Conservation (phyloP, 2,797 vertebrate genomes). For the Lophius americanus region DNA sequence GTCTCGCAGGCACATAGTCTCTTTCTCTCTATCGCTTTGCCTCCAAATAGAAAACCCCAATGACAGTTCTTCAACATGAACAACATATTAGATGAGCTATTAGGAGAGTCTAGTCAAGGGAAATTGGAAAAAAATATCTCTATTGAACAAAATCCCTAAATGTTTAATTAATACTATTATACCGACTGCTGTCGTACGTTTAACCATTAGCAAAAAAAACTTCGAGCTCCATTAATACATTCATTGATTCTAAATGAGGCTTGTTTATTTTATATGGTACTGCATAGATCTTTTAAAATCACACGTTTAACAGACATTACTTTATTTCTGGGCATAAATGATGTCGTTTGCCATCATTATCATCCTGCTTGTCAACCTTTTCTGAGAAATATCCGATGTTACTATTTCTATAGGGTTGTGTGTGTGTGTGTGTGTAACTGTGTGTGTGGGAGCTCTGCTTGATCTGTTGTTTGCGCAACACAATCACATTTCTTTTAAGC, state of each 20-base stretch:
- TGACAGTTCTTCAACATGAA: background rate
- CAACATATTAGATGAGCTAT: too few species aligned
- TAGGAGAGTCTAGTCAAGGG: too few species aligned
- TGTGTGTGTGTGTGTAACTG: background rate
- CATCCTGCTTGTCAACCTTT: slow-evolving; percentile 42
- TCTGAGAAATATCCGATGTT: slow-evolving; percentile 27
- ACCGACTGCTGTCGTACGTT: too few species aligned
- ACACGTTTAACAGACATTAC: background rate
- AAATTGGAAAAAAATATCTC: too few species aligned
- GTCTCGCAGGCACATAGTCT: slow-evolving; percentile 33
- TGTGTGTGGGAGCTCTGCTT: slow-evolving; percentile 76
- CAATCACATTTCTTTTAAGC: slow-evolving; percentile 93
- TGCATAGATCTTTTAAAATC: background rate
- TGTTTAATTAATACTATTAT: too few species aligned
- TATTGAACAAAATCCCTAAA: too few species aligned
- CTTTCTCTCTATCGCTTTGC: rapidly evolving
- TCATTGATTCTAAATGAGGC: too few species aligned
- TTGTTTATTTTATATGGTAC: background rate
- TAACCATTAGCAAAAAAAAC: too few species aligned
- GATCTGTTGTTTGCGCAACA: slow-evolving; percentile 95
- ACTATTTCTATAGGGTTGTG: background rate
- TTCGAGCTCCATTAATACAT: too few species aligned
- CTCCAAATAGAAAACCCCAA: background rate
- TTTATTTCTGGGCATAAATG: background rate
- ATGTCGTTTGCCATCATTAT: background rate